Conservation (phyloP, 2,888 invertebrate species). For the Teinopalpus imperialis region DNA sequence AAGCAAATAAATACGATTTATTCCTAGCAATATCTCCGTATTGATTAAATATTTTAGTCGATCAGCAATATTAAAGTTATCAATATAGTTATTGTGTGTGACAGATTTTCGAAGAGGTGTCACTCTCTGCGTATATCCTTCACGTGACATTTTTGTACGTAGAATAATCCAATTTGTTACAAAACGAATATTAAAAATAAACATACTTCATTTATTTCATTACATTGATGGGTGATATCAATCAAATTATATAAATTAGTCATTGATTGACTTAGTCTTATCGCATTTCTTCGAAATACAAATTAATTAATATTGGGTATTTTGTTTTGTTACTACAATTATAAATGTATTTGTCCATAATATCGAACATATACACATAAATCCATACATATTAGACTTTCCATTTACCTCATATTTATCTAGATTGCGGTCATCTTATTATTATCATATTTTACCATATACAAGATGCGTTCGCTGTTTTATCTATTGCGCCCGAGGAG, state of each 20-base stretch:
- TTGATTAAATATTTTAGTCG: constrained; percentile 11
- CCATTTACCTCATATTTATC: too few relatives aligned
- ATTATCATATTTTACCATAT: too few relatives aligned
- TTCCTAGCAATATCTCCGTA: constrained; percentile 16
- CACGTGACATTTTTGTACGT: constrained; percentile 1
- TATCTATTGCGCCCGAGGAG: too few relatives aligned
- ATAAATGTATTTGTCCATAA: too few relatives aligned
- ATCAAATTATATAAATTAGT: constrained; percentile 17
- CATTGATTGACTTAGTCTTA: background rate
- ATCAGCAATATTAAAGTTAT: constrained; percentile 2
- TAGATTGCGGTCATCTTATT: too few relatives aligned
- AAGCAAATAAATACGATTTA: constrained; percentile 18
- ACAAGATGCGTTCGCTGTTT: too few relatives aligned
- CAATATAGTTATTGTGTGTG: constrained; percentile 8
- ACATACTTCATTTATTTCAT: background rate
- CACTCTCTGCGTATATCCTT: constrained; percentile 1
- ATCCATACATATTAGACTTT: too few relatives aligned
- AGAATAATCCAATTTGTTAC: background rate
- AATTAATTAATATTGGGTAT: too few relatives aligned
- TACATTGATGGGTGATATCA: constrained; percentile 9
- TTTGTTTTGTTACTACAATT: too few relatives aligned
- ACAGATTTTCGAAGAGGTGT: background rate
- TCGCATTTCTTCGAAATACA: too few relatives aligned
- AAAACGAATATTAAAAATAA: background rate
- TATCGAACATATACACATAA: too few relatives aligned